Evolutionary conservation across 1,140 invertebrate species (phyloP).

Genomic region (Heliconius hewitsoni): DNA sequence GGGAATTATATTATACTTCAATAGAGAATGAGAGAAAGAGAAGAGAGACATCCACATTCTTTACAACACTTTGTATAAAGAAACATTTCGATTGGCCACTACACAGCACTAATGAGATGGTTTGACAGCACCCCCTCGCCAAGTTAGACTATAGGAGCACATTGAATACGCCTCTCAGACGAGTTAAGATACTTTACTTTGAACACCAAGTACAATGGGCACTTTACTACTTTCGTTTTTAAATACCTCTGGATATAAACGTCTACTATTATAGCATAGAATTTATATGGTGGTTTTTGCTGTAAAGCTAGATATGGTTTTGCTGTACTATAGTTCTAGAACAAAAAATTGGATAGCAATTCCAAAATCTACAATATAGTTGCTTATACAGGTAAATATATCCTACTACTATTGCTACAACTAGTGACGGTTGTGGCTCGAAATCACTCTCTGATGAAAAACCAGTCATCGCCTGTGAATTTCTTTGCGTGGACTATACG

Average conservation of each 20-base stretch:
- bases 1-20: too few species aligned
- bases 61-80: constrained; percentile 12
- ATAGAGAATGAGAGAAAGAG: too few species aligned
- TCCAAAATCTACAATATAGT: too few species aligned
- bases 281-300: neutral
- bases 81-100: constrained; percentile 34
- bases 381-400: too few species aligned
- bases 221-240: constrained; percentile 31
- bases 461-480: too few species aligned
- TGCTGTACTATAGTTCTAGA: neutral
- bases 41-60: neutral
- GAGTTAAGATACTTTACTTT: constrained; percentile 42
- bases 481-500: too few species aligned
- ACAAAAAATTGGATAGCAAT: too few species aligned
- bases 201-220: constrained; percentile 32
- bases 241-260: constrained; percentile 12
- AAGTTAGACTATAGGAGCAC: constrained; percentile 22
- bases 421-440: too few species aligned
- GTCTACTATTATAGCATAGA: neutral
- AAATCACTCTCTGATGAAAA: too few species aligned
- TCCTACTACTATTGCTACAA: too few species aligned
- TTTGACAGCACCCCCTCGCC: constrained; percentile 34
- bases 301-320: neutral
- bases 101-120: constrained; percentile 36
- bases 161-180: constrained; percentile 40